A percentile compares a stretch with the other conserved stretches of the same genome.
phyloP scores from a whole-genome alignment of 2,888 invertebrate species.

The Drosophila robusta region DNA sequence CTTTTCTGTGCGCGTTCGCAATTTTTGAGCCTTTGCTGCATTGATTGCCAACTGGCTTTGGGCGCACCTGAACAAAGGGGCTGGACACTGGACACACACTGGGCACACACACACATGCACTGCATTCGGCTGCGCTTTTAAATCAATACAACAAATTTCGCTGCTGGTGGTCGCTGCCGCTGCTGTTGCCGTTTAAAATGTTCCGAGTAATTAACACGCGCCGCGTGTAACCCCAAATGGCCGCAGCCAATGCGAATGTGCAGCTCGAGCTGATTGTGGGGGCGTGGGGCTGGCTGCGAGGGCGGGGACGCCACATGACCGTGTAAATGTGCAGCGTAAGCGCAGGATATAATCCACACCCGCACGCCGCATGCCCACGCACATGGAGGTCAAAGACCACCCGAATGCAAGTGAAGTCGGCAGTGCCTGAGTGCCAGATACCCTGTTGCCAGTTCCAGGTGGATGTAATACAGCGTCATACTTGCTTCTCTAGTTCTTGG shows the following conservation, averaged over 20 bases:
- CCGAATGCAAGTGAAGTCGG: constrained; percentile 23
- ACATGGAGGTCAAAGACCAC: constrained; percentile 25
- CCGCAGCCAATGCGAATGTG: constrained; percentile 14
- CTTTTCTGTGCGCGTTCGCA: constrained; percentile 48
- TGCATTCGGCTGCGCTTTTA: constrained; percentile 47
- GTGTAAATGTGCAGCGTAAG: constrained; percentile 74
- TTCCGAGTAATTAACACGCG: constrained; percentile 79
- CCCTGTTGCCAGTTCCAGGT: neutral
- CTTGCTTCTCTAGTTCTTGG: too few relatives aligned
- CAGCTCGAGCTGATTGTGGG: constrained; percentile 4
- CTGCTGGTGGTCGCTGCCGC: constrained; percentile 56
- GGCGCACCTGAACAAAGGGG: constrained; percentile 42
- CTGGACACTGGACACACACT: neutral
- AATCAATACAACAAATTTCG: constrained; percentile 77
- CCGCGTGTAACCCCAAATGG: constrained; percentile 77
- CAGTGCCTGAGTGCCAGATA: neutral
- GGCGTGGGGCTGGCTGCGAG: too few relatives aligned
- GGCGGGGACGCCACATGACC: neutral
- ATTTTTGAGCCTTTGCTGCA: constrained; percentile 39
- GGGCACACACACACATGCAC: constrained; percentile 6
- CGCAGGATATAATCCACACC: constrained; percentile 29
- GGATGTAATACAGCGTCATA: too few relatives aligned
- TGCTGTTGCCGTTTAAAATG: constrained; percentile 70
- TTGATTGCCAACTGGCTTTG: constrained; percentile 65
- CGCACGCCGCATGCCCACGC: constrained; percentile 33